Conservation (phyloP, 2,888 invertebrate genomes). For the Tortricodes alternella region DNA sequence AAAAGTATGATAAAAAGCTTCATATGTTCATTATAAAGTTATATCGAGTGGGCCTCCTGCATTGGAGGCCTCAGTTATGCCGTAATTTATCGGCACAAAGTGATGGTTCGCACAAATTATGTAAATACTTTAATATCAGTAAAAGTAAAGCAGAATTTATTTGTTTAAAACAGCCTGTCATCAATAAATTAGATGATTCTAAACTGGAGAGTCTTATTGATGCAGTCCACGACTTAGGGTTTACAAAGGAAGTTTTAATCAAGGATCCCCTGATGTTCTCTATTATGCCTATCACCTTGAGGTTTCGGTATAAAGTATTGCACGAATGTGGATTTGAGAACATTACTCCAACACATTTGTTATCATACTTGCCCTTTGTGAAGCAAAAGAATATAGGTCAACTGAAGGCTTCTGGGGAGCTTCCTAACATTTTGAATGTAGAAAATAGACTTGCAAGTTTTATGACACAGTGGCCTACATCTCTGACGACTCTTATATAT, state of each 20-base stretch:
- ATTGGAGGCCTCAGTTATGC: conserved; percentile 14
- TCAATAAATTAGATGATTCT: conserved; percentile 53
- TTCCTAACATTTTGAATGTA: conserved; percentile 55
- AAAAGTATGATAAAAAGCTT: not conserved
- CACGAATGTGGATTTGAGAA: conserved; percentile 66
- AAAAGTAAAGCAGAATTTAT: conserved; percentile 59
- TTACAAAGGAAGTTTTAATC: conserved; percentile 48
- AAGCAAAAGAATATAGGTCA: conserved; percentile 61
- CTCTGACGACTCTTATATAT: conserved; percentile 65
- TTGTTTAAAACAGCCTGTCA: conserved; percentile 59
- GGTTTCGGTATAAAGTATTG: conserved; percentile 62
- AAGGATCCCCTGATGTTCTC: conserved; percentile 62
- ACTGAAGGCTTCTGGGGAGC: conserved; percentile 51
- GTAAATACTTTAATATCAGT: conserved; percentile 56
- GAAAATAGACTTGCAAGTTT: conserved; percentile 69
- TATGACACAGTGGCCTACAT: conserved; percentile 77
- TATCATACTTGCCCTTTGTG: conserved; percentile 57
- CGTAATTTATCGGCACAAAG: conserved; percentile 3
- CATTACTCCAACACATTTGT: conserved; percentile 47
- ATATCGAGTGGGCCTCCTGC: conserved; percentile 22
- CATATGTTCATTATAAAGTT: conserved; percentile 33
- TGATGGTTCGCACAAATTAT: conserved; percentile 42
- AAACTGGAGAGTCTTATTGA: conserved; percentile 50
- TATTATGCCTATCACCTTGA: conserved; percentile 63
- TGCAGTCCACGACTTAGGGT: conserved; percentile 59